A percentile compares a stretch with the other conserved stretches of the same genome.
Evolutionary conservation across 2,797 vertebrate genomes (phyloP).

Genomic region (Semotilus atromaculatus): DNA sequence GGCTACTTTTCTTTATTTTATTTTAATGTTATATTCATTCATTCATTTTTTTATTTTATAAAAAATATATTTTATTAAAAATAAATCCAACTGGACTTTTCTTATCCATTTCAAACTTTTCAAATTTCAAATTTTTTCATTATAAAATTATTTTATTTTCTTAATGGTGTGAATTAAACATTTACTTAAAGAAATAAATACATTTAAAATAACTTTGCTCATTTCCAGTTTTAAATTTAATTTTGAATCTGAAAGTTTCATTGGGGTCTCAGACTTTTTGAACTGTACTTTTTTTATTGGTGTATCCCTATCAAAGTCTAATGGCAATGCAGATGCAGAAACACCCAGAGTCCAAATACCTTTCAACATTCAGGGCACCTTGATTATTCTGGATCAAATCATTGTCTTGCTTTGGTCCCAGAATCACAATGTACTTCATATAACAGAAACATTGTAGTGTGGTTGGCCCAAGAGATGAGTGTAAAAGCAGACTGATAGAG

Average conservation of each 20-base stretch:
- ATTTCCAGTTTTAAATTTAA: not conserved
- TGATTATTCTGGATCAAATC: not conserved
- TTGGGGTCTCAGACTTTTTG: not conserved
- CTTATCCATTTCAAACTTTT: not conserved
- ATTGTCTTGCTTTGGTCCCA: slow-evolving; percentile 11
- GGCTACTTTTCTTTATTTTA: not conserved
- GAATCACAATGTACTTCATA: not conserved
- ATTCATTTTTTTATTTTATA: not conserved
- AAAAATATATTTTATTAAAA: not conserved
- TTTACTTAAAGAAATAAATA: not conserved
- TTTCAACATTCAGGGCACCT: not conserved
- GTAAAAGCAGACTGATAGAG: slow-evolving; percentile 29
- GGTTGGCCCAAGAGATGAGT: slow-evolving; percentile 27
- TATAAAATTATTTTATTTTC: not conserved
- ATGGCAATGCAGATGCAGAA: not conserved
- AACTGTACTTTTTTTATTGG: not conserved
- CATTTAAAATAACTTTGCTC: not conserved
- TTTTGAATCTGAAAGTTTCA: not conserved
- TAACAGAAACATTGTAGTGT: not conserved
- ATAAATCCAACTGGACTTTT: not conserved
- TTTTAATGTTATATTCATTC: no score
- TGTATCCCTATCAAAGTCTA: not conserved
- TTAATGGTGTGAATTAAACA: not conserved
- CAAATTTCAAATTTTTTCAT: not conserved
- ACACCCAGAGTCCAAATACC: not conserved